phyloP scores from a whole-genome alignment of 2,113 vertebrate genomes.

The Tupaia chinensis region DNA sequence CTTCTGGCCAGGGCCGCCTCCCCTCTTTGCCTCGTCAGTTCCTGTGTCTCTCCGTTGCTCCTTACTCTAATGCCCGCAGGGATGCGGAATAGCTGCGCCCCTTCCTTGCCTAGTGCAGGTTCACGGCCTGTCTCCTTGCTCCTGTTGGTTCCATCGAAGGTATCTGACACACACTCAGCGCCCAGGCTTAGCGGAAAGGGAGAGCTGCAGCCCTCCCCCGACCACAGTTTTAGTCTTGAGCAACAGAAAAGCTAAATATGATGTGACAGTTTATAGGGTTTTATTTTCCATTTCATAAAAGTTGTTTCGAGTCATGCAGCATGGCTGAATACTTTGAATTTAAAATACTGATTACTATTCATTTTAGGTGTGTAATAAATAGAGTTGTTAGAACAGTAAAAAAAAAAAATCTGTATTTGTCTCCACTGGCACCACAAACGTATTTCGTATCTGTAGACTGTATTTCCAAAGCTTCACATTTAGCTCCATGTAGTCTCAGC shows the following conservation, averaged over 20 bases:
- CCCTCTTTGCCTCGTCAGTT: constrained; percentile 51
- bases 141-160: not conserved
- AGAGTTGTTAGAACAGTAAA: not conserved
- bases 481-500: constrained; percentile 18
- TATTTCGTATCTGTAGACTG: not conserved
- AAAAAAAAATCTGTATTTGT: constrained; percentile 20
- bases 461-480: constrained; percentile 18
- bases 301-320: not conserved
- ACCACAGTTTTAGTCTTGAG: not conserved
- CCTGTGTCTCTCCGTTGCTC: constrained; percentile 49
- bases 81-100: not conserved
- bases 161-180: not conserved
- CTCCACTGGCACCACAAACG: not conserved
- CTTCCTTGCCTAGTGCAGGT: not conserved
- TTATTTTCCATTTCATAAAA: constrained; percentile 16
- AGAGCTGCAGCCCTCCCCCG: not conserved
- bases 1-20: constrained; percentile 28
- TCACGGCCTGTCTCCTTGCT: not conserved
- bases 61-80: constrained; percentile 6
- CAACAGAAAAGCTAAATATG: constrained; percentile 6
- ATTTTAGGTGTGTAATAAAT: not conserved
- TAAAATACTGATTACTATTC: not conserved
- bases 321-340: not conserved
- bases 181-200: not conserved
- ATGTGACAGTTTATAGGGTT: not conserved